Conservation (phyloP, 2,888 invertebrate genomes). For the Andrena haemorrhoa region DNA sequence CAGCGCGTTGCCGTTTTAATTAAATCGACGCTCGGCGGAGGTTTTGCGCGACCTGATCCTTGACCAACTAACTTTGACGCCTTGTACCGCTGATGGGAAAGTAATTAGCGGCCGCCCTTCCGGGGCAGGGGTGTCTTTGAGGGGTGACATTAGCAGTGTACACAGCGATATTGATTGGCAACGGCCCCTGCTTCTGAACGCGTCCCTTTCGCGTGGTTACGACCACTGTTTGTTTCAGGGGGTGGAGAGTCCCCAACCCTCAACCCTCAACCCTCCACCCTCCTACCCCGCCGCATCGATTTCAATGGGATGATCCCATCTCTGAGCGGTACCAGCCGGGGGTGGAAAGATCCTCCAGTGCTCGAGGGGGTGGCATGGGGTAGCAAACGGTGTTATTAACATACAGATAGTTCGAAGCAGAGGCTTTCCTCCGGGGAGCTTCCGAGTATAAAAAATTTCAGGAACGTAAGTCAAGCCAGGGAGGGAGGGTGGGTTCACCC, state of each 20-base stretch:
- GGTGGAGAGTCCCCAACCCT: conserved; percentile 11
- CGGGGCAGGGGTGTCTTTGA: conserved; percentile 35
- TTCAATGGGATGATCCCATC: not conserved
- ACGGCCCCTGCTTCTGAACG: conserved; percentile 26
- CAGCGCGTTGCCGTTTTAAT: conserved; percentile 45
- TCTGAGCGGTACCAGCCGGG: too few species aligned
- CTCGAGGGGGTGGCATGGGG: not conserved
- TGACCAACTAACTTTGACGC: conserved; percentile 59
- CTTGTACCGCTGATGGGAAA: conserved; percentile 58
- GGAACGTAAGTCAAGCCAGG: not conserved
- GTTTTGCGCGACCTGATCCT: conserved; percentile 51
- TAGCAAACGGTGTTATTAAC: not conserved
- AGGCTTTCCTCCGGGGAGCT: not conserved
- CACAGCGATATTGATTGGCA: conserved; percentile 61
- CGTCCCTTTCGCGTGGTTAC: conserved; percentile 9
- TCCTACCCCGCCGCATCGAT: conserved; percentile 30
- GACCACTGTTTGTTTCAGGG: conserved; percentile 36
- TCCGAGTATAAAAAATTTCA: not conserved
- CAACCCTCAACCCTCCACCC: conserved; percentile 14
- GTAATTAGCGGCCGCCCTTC: conserved; percentile 62
- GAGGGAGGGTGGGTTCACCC: not conserved
- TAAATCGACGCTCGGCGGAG: conserved; percentile 55
- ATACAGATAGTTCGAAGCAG: not conserved
- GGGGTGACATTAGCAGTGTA: conserved; percentile 59
- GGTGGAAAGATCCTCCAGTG: not conserved